Base-by-base conservation (phyloP, 2,113 vertebrate genomes). In the Sprattus sprattus region DNA sequence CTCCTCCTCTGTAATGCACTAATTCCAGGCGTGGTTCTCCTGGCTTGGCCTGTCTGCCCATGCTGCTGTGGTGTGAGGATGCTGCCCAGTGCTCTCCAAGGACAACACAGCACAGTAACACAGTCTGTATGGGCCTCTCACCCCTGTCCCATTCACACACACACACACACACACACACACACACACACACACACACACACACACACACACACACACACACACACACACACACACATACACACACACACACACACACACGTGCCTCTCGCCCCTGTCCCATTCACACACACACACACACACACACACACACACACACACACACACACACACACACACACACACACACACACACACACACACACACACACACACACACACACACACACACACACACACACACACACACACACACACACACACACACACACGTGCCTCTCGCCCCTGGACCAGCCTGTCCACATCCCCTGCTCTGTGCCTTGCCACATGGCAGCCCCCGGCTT, bases 321-420 rank as follows among this genome's bases (percentile, higher is more conserved):
- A 25, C 60, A 25, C 22, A 67, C 64, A 67, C 60, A 47, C 46
- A 47, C 46, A 47, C 46, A 47, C 46, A 4, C 46, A 47, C 46
- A 47, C 7, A 28, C 64, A 25, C n/a, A 4, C 64, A 64, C 60
- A 2, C 60, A n/a, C 60, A n/a, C 60, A n/a, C 60, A 1, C 60
- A 64, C 60, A 3, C 60, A 64, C 60, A 25, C 60, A 28, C 60
- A 25, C 60, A 45, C 1, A 32, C 67, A 28, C 25, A 32, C 67
- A 67, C 60, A 7, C 60, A 25, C 60, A 25, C 60, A 25, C 60
- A 67, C 60, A 67, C 60, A 45, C 9, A 71, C 67, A 28, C 25
- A 82, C 67, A 67, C 60, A 25, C 60, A 25, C 60, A 67, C 64
- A 67, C 81, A 84, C 45, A 50, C 83, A 75, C 44, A 20, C 64